Evolutionary conservation across 2,888 invertebrate species (phyloP), one percentile per base, ranked within the genome.

Genomic region (Merodon equestris): DNA sequence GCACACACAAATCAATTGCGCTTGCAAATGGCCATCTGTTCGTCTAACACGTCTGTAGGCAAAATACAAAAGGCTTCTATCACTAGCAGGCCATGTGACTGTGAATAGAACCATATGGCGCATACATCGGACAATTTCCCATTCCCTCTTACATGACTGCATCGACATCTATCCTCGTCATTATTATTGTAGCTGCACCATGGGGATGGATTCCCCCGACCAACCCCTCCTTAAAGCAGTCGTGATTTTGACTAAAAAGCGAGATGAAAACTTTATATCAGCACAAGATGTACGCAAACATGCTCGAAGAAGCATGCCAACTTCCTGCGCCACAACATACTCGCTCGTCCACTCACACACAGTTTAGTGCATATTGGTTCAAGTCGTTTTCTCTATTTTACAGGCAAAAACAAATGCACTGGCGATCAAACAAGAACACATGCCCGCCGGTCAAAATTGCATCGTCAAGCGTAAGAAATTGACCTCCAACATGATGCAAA

Each of bases 401-500:
- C 38, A 36, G 53, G 34, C 53, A 53, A 53, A 13, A 15, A 36
- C 15, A 36, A 38, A 51, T n/a, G n/a, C n/a, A n/a, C n/a, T n/a
- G n/a, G n/a, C n/a, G n/a, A n/a, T n/a, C n/a, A n/a, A n/a, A n/a
- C n/a, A n/a, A 7, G 27, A 2, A 27, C 19, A 27, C 18, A 50
- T 27, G 19, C 27, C 50, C 14, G 10, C 27, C 50, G 50, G 50
- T 9, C 19, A 50, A 27, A 14, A 50, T 27, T 53, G 53, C 53
- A 53, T 53, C 34, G 53, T 38, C 53, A 34, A 53, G 53, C 53
- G 14, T 9, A 53, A 27, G 36, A 14, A 34, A 34, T 53, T 53
- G 53, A 53, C 53, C 34, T 15, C 36, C 14, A 13, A 51, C 34
- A 15, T 51, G 34, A 51, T 51, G 51, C 51, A 27, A 51, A 51